Evolutionary conservation across 2,888 invertebrate genomes (phyloP), one percentile per base, ranked within the genome.

Genomic region (Acleris laterana): DNA sequence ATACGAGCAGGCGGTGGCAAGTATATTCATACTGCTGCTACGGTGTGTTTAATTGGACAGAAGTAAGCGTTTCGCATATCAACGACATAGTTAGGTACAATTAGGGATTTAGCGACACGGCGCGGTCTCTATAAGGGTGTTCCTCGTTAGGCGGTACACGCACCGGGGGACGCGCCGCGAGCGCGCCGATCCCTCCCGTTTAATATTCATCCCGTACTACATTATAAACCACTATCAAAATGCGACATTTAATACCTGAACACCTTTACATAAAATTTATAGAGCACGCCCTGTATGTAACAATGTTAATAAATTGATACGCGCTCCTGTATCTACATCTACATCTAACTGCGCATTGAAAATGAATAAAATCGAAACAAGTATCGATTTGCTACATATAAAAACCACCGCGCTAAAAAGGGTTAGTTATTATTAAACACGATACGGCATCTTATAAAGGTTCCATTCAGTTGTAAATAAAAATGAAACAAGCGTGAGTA

Each of bases 31-130:
- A 73, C 75, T 74, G 77, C 74, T 75, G 73, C 17, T 46, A 76
- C 75, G 74, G 72, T 71, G 73, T 75, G 75, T 81, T 84, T 87
- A 88, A 87, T 87, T 87, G 84, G 79, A 79, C 75, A 79, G 74
- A 80, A 77, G 82, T 77, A 79, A 78, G 83, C 79, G 80, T 76
- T 81, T 79, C 78, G 85, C 85, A 88, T 89, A 85, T 86, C 85
- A 85, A 87, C 79, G 79, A 84, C 82, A 85, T 82, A 83, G 84
- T 86, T 84, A 81, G 76, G 80, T 81, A 85, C 86, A 89, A 87
- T 89, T 89, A 85, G 86, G 84, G 82, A 84, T 86, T 88, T 88
- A 86, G 85, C 86, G 87, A 88, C 84, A 85, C 83, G 81, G 75
- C 74, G 72, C 79, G 74, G 75, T 77, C 82, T 82, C 79, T 84